Evolutionary conservation across 2,888 invertebrate species (phyloP).

Genomic region (Mylabris sibirica): DNA sequence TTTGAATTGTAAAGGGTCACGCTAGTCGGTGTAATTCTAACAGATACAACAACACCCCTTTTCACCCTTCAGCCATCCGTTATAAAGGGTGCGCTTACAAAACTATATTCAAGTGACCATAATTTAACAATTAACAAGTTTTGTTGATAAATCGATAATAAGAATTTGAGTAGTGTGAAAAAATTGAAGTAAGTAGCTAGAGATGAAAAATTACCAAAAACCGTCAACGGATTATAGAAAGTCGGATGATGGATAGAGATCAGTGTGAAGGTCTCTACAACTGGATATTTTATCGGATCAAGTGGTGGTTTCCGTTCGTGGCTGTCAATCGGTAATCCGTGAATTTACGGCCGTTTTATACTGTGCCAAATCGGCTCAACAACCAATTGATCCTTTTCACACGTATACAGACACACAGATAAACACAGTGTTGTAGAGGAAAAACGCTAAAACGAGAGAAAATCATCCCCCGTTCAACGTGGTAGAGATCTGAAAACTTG

Average conservation of each 20-base stretch:
- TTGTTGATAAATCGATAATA: no score
- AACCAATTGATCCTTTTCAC: constrained; percentile 4
- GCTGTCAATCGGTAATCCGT: constrained; percentile 58
- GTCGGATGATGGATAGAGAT: constrained; percentile 43
- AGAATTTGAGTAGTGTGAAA: background rate
- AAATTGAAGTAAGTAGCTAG: no score
- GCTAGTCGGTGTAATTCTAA: background rate
- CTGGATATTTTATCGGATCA: constrained; percentile 58
- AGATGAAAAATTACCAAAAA: constrained; percentile 6
- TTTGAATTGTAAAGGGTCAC: background rate
- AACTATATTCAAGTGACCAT: background rate
- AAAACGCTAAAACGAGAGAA: background rate
- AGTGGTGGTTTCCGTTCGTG: constrained; percentile 50
- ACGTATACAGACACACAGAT: background rate
- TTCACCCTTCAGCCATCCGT: no score
- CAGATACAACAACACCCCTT: background rate
- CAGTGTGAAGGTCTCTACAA: constrained; percentile 47
- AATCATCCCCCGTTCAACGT: background rate
- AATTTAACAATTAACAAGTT: background rate
- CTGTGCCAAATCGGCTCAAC: constrained; percentile 31
- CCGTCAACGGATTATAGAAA: constrained; percentile 21
- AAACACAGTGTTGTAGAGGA: no score
- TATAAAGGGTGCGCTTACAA: background rate
- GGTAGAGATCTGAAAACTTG: no score
- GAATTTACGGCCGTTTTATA: constrained; percentile 58